A percentile compares a stretch with the other conserved stretches of the same genome.
Conservation (phyloP, 2,113 vertebrate genomes). For the Arizona elegans region DNA sequence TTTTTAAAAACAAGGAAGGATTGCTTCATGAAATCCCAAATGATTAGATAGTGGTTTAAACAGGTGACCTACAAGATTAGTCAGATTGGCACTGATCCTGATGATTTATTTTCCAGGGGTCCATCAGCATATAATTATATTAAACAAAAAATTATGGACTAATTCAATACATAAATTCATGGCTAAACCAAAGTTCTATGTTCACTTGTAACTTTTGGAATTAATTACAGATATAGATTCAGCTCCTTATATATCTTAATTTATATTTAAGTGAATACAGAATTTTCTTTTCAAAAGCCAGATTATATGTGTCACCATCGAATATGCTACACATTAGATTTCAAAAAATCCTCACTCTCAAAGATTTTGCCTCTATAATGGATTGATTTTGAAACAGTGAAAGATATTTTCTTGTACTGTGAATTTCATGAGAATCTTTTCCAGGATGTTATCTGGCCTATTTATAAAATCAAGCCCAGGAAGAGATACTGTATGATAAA, state of each 20-base stretch:
- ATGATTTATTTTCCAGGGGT: neutral
- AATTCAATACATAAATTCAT: neutral
- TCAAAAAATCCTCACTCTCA: neutral
- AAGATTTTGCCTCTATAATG: neutral
- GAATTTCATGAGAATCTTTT: neutral
- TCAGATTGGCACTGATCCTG: neutral
- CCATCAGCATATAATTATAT: neutral
- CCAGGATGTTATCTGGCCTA: neutral
- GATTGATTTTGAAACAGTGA: neutral
- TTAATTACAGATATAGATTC: neutral
- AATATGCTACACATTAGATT: neutral
- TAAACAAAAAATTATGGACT: neutral
- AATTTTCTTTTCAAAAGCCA: neutral
- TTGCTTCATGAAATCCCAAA: neutral
- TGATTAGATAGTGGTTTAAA: neutral
- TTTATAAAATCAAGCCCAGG: neutral
- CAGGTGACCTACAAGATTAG: neutral
- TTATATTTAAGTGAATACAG: neutral
- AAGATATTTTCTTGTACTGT: neutral
- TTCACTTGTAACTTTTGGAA: neutral
- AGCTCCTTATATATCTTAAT: neutral
- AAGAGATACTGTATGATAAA: neutral
- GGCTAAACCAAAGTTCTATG: neutral
- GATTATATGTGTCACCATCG: neutral
- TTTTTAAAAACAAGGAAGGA: neutral